phyloP scores from a whole-genome alignment of 2,113 vertebrate genomes.

The Indicator maculatus region DNA sequence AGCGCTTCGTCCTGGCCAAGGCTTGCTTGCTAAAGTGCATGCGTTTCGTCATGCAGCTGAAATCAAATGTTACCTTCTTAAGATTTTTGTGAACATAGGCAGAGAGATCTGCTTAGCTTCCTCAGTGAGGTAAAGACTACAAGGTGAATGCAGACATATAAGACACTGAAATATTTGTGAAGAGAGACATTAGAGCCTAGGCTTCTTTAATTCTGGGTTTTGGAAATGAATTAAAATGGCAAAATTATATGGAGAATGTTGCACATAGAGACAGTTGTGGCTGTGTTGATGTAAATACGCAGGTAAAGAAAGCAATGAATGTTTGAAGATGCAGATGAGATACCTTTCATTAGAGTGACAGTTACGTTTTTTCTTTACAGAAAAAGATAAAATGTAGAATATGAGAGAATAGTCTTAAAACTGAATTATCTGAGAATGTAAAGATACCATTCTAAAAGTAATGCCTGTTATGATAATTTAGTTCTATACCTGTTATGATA shows the following conservation, averaged over 20 bases:
- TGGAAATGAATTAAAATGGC: background rate
- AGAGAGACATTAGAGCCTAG: background rate
- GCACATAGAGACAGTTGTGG: background rate
- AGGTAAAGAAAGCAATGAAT: background rate
- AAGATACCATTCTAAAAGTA: background rate
- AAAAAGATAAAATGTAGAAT: background rate
- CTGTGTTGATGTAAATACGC: background rate
- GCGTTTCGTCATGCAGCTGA: accelerated
- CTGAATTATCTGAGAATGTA: background rate
- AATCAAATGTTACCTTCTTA: too few relatives aligned
- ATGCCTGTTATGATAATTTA: accelerated
- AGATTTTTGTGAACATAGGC: background rate
- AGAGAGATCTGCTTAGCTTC: background rate
- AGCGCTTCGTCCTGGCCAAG: background rate
- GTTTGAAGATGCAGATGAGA: background rate
- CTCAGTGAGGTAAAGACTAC: background rate
- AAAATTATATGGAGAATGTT: background rate
- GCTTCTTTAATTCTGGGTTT: background rate
- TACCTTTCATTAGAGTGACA: background rate
- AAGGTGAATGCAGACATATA: background rate
- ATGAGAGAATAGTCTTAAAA: background rate
- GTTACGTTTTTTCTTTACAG: accelerated
- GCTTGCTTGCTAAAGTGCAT: background rate
- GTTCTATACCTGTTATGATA: background rate
- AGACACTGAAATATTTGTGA: background rate